These are phyloP conservation scores for Furcula furcula DNA, from an alignment of 2,888 invertebrate genomes.

Conservation along the genomic window DNA sequence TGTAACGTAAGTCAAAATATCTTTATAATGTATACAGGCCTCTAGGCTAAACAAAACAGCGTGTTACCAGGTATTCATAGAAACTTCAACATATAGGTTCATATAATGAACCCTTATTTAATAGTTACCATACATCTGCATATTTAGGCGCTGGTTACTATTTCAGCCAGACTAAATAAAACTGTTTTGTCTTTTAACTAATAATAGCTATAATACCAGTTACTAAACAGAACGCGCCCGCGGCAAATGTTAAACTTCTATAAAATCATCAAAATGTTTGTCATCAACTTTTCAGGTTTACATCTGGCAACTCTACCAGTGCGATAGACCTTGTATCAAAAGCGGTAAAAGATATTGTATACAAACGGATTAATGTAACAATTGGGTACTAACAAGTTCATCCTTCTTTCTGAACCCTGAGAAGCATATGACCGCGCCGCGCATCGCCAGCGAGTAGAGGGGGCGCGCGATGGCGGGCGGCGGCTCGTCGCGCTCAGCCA, in stretches of 20 bases:
- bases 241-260: neutral
- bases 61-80: too few relatives aligned
- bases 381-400: slow-evolving; percentile 87
- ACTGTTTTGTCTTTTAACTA: too few relatives aligned
- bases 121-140: too few relatives aligned
- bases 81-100: too few relatives aligned
- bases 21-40: too few relatives aligned
- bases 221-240: too few relatives aligned
- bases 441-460: slow-evolving; percentile 93
- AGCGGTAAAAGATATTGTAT: slow-evolving; percentile 2
- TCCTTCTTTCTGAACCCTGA: slow-evolving; percentile 95
- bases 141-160: too few relatives aligned
- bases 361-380: neutral
- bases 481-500: slow-evolving; percentile 87
- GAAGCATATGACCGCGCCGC: slow-evolving; percentile 93
- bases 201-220: too few relatives aligned
- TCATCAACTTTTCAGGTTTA: neutral
- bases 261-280: neutral
- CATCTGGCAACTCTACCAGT: neutral
- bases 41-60: too few relatives aligned
- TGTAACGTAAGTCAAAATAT: too few relatives aligned
- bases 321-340: neutral
- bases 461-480: slow-evolving; percentile 89
- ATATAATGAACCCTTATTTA: too few relatives aligned
- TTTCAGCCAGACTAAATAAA: too few relatives aligned